Evolutionary conservation across 2,888 invertebrate genomes (phyloP), one percentile per base, ranked within the genome.

Genomic region (Steromphala cineraria): DNA sequence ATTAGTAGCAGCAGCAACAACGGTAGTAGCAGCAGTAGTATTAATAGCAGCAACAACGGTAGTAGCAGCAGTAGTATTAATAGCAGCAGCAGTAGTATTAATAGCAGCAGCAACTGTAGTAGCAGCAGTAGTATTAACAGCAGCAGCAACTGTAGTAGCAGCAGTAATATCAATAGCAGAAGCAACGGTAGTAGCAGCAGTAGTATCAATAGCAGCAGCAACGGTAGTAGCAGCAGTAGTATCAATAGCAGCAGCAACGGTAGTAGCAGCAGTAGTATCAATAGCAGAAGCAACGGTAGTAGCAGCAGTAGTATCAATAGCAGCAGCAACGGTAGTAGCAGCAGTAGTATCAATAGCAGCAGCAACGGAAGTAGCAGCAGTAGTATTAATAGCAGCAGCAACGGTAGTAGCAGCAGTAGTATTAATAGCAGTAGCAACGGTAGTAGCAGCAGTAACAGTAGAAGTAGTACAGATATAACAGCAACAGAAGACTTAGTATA

Each of bases 371-470:
- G 81, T 79, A 75, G 79, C 53, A 79, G 79, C 78, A 81, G 78
- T 74, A 75, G 74, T 81, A 78, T 74, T 78, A 81, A 75, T 75
- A 81, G 79, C 53, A 81, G 79, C 71, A 81, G 79, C 79, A 78
- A 62, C 78, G 75, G 79, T 81, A 79, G 75, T 67, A 81, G 62
- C 53, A 76, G 77, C 67, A 76, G 67, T 56, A 78, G 78, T 62
- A 80, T 75, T 82, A 78, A 74, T 74, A 80, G 78, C 53, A 82
- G 78, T 74, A 78, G 77, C 19, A 78, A 53, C 40, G 55, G 56
- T 40, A 82, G 67, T 80, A 82, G 80, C 62, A 80, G 67, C 75
- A 75, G 78, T 55, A 82, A 74, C 71, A 82, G 80, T 78, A 82
- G 82, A 52, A 82, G 75, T 55, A 82, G 77, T 80, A 80, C 67